Percentiles rank a stretch among this genome's conserved stretches.
phyloP scores from a whole-genome alignment of 2,113 vertebrate species.

The Cricetomys ansorgei region DNA sequence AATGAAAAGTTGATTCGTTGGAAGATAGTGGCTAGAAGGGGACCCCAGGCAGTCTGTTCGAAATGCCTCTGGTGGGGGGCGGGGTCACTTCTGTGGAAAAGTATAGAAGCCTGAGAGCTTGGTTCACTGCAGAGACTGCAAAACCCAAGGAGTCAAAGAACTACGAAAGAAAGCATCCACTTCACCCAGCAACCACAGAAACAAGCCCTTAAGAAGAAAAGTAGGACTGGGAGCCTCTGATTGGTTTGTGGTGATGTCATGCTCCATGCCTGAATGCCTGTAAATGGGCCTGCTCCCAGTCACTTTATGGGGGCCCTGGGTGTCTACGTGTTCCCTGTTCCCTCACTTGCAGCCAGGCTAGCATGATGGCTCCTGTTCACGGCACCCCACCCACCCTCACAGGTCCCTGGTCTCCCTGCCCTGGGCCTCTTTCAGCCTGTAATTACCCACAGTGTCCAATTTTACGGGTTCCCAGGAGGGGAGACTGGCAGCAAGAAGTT shows the following conservation, averaged over 20 bases:
- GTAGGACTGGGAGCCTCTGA: background rate
- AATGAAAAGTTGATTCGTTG: constrained; percentile 27
- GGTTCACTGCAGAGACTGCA: background rate
- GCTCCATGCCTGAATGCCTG: constrained; percentile 48
- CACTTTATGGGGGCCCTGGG: constrained; percentile 52
- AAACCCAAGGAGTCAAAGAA: background rate
- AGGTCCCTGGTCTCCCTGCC: constrained; percentile 9
- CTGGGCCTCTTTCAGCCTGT: constrained; percentile 64
- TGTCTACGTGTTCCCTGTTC: constrained; percentile 49
- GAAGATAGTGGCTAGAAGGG: background rate
- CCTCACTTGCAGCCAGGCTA: constrained; percentile 1
- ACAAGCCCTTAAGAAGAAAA: constrained; percentile 24
- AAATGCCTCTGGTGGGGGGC: background rate
- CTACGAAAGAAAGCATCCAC: constrained; percentile 1
- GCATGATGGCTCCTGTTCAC: constrained; percentile 30
- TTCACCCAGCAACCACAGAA: constrained; percentile 27
- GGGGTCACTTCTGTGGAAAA: background rate
- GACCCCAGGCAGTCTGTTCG: background rate
- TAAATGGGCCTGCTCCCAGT: constrained; percentile 24
- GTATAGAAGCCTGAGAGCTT: background rate
- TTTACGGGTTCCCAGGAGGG: constrained; percentile 59
- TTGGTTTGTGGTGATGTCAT: constrained; percentile 51
- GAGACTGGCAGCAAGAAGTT: constrained; percentile 7
- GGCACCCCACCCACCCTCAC: background rate
- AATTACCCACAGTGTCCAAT: constrained; percentile 64